Base-by-base conservation (phyloP, 2,113 vertebrate genomes). In the Labrus mixtus region DNA sequence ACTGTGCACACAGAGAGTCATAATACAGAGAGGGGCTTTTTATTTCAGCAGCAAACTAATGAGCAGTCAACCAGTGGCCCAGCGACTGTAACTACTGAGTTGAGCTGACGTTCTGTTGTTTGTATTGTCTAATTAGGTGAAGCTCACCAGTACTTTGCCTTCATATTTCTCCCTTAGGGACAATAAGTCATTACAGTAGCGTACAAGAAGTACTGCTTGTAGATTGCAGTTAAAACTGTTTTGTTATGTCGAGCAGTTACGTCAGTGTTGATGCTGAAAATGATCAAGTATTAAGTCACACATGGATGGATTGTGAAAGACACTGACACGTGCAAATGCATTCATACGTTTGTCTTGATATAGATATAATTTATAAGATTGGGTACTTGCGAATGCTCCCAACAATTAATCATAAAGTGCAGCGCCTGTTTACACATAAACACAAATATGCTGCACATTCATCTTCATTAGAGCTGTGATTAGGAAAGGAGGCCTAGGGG, bases 381-480 rank as follows among this genome's bases (percentile, higher is more conserved):
- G 46, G 60, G 23, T 23, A 29, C 3, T 61, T 66, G 6, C 7
- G 63, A 68, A 58, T 45, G 43, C 9, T 45, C 50, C 9, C 7
- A 63, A 36, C 69, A 43, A 39, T 68, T 71, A 70, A 64, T 68
- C 25, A 56, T 46, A 46, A 78, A 73, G 16, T 50, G 17, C 0
- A 0, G 29, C 39, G 41, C 36, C 68, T 72, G 17, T 39, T 66
- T 8, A 41, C 39, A 33, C 29, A 33, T 33, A 41, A 41, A 41
- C 20, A 50, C 66, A 81, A 56, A 62, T 29, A 53, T 11, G 54
- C 12, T 56, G 20, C 48, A 73, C 59, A 77, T 90, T 84, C 51
- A 68, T 91, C 73, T 82, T 90, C 84, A 87, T 91, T 87, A 87
- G 43, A 22, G 0, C 33, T 60, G 59, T 78, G 81, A 87, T 87